Conservation (phyloP, 2,888 invertebrate genomes). For the Cristatella mucedo region DNA sequence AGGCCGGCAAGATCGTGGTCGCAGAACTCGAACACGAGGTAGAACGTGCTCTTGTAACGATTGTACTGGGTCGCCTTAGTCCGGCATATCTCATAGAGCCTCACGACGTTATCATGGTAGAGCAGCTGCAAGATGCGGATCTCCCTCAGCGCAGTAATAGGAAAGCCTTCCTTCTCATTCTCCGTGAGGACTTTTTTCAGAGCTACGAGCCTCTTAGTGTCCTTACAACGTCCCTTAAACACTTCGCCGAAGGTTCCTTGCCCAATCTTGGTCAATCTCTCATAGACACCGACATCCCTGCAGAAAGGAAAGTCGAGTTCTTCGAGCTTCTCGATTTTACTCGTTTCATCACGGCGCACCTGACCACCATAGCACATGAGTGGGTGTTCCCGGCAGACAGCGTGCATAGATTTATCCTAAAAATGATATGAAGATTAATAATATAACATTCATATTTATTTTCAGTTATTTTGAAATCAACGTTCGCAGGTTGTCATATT, state of each 20-base stretch:
- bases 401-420: too few relatives aligned
- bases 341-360: too few relatives aligned
- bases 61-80: slow-evolving; percentile 60
- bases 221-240: slow-evolving; percentile 82
- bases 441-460: too few relatives aligned
- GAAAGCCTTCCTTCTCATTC: slow-evolving; percentile 99
- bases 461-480: too few relatives aligned
- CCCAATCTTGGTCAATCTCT: slow-evolving; percentile 92
- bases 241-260: slow-evolving; percentile 98
- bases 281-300: slow-evolving; percentile 64
- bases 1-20: slow-evolving; percentile 95
- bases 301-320: slow-evolving; percentile 70
- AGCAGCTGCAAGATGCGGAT: slow-evolving; percentile 83
- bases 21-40: slow-evolving; percentile 92
- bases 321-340: slow-evolving; percentile 44
- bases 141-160: slow-evolving; percentile 90
- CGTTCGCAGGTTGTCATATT: too few relatives aligned
- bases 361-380: too few relatives aligned
- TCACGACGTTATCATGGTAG: slow-evolving; percentile 92
- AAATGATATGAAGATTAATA: too few relatives aligned
- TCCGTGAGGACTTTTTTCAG: slow-evolving; percentile 99
- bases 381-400: too few relatives aligned
- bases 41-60: slow-evolving; percentile 69
- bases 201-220: slow-evolving; percentile 67
- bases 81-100: slow-evolving; percentile 86